Evolutionary conservation across 2,888 invertebrate species (phyloP), one percentile per base, ranked within the genome.

Genomic region (Neria commutata): DNA sequence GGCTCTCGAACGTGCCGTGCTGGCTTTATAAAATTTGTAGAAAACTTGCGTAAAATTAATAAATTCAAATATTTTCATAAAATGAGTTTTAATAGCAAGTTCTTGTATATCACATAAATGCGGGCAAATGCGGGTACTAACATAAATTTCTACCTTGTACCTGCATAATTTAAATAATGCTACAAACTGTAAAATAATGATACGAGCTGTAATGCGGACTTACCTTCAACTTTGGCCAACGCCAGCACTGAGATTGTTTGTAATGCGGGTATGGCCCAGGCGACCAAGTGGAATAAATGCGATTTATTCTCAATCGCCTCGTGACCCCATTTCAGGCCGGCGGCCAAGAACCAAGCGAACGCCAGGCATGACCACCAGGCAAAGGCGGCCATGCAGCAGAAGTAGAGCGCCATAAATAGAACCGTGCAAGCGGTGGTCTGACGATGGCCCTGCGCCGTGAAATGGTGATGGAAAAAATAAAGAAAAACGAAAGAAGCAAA

Each of bases 311-410:
- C 96, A 76, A 98, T 97, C 34, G 97, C 97, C 85, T 98, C 98
- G 82, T 96, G 95, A 46, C 96, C 96, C 97, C 97, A 98, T 83
- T 97, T 97, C 59, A 97, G 86, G 29, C 96, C 96, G 61, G 97
- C 96, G 42, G 96, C 95, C 75, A 98, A 84, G 83, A 96, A 97
- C 97, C 97, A 98, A 56, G 97, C 96, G 64, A 98, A 86, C 17
- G 97, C 95, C 74, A 98, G 84, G 70, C 97, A 90, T 54, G 97
- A 95, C 97, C 97, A 98, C 97, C 98, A 97, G 75, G 97, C 94
- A 78, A 93, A 94, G 47, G 94, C 94, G 24, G 96, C 95, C 94
- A 96, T 96, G 77, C 92, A 92, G 81, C 96, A 97, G 84, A 96
- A 97, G 83, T 95, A 95, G 47, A 96, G 87, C 74, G 95, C 87